A percentile compares a stretch with the other conserved stretches of the same genome.
phyloP scores from a whole-genome alignment of 2,888 invertebrate genomes.

The Aporophyla nigra region DNA sequence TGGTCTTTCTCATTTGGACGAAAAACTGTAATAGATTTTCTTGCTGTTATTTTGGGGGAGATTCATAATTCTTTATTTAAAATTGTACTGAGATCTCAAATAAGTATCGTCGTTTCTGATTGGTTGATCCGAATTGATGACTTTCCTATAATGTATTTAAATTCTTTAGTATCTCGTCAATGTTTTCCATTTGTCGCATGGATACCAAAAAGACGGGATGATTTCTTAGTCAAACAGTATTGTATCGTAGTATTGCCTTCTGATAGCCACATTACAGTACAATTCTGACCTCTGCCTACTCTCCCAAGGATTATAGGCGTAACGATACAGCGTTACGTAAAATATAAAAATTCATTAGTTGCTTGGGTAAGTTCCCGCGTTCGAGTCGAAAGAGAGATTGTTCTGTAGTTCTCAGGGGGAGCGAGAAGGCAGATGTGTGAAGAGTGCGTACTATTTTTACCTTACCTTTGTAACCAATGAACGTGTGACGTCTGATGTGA shows the following conservation, averaged over 20 bases:
- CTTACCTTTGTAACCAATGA: conserved; percentile 57
- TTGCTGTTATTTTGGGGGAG: background rate
- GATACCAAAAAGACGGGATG: background rate
- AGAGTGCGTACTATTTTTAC: conserved; percentile 61
- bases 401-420: conserved; percentile 62
- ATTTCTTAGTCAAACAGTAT: background rate
- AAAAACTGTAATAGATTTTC: background rate
- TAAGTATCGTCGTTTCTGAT: background rate
- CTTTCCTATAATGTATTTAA: background rate
- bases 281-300: conserved; percentile 49
- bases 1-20: too few species aligned
- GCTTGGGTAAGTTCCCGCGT: conserved; percentile 62
- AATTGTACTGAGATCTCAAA: background rate
- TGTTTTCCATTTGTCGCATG: background rate
- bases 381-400: conserved; percentile 61
- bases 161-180: background rate
- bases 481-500: conserved; percentile 52
- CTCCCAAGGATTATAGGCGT: conserved; percentile 50
- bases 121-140: background rate
- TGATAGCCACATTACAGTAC: background rate
- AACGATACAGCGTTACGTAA: conserved; percentile 57
- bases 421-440: conserved; percentile 53
- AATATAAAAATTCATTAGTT: conserved; percentile 62
- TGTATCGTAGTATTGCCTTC: too few species aligned
- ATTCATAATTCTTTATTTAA: background rate